Conservation (phyloP, 2,113 vertebrate species). For the Hemichromis elongatus region DNA sequence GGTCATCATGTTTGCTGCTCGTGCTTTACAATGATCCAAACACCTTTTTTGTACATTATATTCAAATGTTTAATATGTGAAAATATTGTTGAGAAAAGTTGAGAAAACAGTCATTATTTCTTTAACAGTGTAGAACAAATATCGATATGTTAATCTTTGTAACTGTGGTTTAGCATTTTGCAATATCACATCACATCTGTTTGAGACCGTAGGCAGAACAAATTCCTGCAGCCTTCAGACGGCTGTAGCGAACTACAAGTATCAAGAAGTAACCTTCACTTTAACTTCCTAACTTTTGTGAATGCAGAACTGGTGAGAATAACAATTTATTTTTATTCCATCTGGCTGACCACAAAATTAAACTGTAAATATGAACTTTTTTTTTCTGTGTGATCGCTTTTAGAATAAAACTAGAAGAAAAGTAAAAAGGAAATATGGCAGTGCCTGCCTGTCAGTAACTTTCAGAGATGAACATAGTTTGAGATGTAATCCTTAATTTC, state of each 20-base stretch:
- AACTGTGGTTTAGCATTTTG: background rate
- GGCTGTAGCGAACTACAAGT: rapidly evolving
- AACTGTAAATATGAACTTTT: background rate
- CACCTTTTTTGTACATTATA: background rate
- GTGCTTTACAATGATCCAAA: background rate
- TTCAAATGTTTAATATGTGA: background rate
- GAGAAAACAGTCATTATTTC: background rate
- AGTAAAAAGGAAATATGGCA: background rate
- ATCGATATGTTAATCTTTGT: background rate
- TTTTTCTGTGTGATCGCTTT: rapidly evolving
- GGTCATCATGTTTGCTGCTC: too few species aligned
- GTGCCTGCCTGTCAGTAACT: background rate
- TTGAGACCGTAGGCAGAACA: background rate
- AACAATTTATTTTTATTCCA: background rate
- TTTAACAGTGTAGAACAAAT: background rate
- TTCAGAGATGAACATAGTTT: background rate
- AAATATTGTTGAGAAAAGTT: background rate
- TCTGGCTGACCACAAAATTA: background rate
- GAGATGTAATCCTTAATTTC: background rate
- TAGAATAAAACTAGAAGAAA: background rate
- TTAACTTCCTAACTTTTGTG: background rate
- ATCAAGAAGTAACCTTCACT: background rate
- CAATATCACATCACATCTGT: background rate
- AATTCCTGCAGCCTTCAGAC: background rate
- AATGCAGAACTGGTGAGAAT: background rate